Evolutionary conservation across 2,888 invertebrate genomes (phyloP), one percentile per base, ranked within the genome.

Genomic region (Patella ulyssiponensis): DNA sequence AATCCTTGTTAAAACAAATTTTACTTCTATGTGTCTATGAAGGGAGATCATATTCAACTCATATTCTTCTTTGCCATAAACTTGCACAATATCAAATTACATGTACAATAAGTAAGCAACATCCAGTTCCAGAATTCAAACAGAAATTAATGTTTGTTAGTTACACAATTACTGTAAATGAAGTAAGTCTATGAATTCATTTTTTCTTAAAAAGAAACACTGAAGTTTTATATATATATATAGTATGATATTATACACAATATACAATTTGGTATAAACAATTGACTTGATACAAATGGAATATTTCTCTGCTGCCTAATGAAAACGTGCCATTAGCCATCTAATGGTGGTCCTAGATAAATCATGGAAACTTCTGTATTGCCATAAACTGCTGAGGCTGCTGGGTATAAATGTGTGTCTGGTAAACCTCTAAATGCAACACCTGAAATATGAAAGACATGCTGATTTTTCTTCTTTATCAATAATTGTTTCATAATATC

Each of bases 301-400:
- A 44, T 64, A 64, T 64, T 64, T 64, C 12, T 64, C 64, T 23
- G 64, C 64, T 64, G 64, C 64, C 64, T 64, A 64, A 64, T 11
- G 20, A n/a, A 73, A 51, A 58, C 33, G 17, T 33, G 52, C 74
- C 54, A 80, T 90, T 87, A 91, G 85, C 98, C 98, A 94, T 98
- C 98, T 89, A 97, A 92, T n/a, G 99, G 98, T 83, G 96, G 95
- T 83, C 99, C 99, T 88, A 98, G 93, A 92, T 99, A 99, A 70
- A 98, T 97, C 98, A 99, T 98, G 58, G 98, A 98, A 69, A 99
- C 98, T 94, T 99, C 98, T 73, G 98, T 99, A 92, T 99, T 99
- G 80, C 99, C 99, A 93, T 99, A 99, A 15, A 99, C 99, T 80
- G 98, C 98, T 73, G 98, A 98, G 75, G 98, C 96, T 80, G 98